These are phyloP conservation scores for Neomicropteryx cornuta DNA, from an alignment of 1,140 invertebrate species.

Conservation along the genomic window DNA sequence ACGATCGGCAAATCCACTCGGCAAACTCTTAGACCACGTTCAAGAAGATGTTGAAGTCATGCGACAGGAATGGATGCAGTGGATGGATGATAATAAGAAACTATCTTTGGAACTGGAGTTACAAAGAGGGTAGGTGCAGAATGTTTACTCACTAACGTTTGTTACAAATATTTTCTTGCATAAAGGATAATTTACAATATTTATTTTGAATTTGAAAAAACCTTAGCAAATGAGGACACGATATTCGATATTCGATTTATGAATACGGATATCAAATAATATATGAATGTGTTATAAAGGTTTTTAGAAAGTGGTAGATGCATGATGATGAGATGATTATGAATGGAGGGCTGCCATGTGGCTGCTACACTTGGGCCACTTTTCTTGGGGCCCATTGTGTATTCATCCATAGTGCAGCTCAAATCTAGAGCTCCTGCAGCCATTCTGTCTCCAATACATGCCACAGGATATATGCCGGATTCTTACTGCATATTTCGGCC, in stretches of 20 bases:
- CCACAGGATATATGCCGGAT: no score
- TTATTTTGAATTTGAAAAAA: background rate
- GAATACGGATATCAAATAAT: background rate
- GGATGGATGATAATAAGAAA: constrained; percentile 66
- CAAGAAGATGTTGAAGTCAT: constrained; percentile 94
- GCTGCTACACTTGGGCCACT: no score
- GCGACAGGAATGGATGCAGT: constrained; percentile 79
- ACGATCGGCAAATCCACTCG: constrained; percentile 75
- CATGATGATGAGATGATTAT: no score
- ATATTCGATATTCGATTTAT: background rate
- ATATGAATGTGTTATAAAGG: background rate
- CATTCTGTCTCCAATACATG: no score
- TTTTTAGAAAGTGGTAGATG: no score
- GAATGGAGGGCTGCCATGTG: no score
- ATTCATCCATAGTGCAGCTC: no score
- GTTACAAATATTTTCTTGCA: background rate
- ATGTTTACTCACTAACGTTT: constrained; percentile 4
- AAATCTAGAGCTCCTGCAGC: no score
- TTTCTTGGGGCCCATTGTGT: no score
- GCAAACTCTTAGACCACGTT: constrained; percentile 84
- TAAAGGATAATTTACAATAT: background rate
- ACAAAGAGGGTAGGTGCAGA: constrained; percentile 55
- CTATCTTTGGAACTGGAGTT: constrained; percentile 54
- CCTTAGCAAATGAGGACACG: background rate
- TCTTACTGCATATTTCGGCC: no score